Base-by-base conservation (phyloP, 2,113 vertebrate species). In the Ceratotherium simum region DNA sequence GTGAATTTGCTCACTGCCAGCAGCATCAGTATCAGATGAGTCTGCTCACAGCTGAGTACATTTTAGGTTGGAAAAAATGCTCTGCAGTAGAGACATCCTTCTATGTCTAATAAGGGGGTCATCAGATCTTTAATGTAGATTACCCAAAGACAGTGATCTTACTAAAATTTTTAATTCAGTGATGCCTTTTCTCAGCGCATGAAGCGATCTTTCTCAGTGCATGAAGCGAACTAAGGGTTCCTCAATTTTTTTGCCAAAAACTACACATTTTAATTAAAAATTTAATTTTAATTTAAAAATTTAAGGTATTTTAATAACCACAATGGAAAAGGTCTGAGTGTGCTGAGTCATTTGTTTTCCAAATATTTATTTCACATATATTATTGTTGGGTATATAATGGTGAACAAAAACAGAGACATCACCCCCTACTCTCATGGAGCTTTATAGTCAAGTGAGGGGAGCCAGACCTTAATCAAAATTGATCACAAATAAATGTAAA, bases 1-100 rank as follows among this genome's bases (percentile, higher is more conserved):
- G 79, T 70, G 75, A 94, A 64, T 70, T 72, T 97, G 73, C 80
- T 97, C 64, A 62, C 17, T 73, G 86, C 83, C 83, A 78, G 75
- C 14, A 92, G 89, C 92, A 92, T 96, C 89, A 95, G 79, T 93
- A 80, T 96, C 89, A 96, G 56, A 89, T 73, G 72, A 87, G 78
- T 90, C 73, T 95, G 94, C 78, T 80, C 78, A 97, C 31, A 95
- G 86, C 76, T 96, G 90, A 96, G n/a, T 87, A 90, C n/a, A 86
- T 76, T 92, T 90, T 70, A 96, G 64, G n/a, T 23, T 90, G 62
- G 75, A 90, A 96, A 91, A 90, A 92, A 75, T 85, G n/a, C 54
- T 80, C 48, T 87, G 70, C 20, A 62, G 31, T 33, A 46, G n/a
- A 88, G 36, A 54, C 14, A 70, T 70, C 31, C 48, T 95, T 75